These are phyloP conservation scores for Carollia perspicillata DNA, from an alignment of 2,113 vertebrate species.

Conservation along the genomic window DNA sequence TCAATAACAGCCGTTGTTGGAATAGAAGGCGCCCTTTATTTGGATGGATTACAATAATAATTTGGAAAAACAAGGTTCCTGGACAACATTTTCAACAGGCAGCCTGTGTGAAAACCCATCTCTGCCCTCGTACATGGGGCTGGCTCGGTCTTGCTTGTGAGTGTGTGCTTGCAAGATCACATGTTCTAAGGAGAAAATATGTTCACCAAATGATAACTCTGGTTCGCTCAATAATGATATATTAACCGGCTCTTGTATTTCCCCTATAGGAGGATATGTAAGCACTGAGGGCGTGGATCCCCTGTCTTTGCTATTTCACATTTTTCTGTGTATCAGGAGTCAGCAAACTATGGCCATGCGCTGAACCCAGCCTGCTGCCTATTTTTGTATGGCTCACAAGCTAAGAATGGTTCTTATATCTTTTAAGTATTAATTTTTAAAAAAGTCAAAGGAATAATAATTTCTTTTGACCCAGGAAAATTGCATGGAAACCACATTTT, in stretches of 20 bases:
- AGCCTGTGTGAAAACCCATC: background rate
- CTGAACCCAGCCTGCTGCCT: background rate
- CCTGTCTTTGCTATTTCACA: background rate
- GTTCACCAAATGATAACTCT: background rate
- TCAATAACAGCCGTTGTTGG: background rate
- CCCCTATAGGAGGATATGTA: fast-evolving
- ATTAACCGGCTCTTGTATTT: background rate
- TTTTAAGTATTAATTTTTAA: background rate
- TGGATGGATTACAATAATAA: background rate
- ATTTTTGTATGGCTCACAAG: background rate
- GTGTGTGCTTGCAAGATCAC: background rate
- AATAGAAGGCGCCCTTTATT: background rate
- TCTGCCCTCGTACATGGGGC: fast-evolving
- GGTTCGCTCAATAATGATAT: background rate
- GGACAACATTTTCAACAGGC: background rate
- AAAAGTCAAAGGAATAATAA: background rate
- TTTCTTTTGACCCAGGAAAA: background rate
- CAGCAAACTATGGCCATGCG: background rate
- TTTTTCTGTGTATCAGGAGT: background rate
- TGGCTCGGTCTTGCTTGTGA: background rate
- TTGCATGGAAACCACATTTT: background rate
- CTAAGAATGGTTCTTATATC: background rate
- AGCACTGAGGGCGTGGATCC: background rate
- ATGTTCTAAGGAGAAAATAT: background rate
- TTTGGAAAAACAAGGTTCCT: background rate